A percentile compares a stretch with the other conserved stretches of the same genome.
phyloP scores from a whole-genome alignment of 2,888 invertebrate species.

The Papilio gigon region DNA sequence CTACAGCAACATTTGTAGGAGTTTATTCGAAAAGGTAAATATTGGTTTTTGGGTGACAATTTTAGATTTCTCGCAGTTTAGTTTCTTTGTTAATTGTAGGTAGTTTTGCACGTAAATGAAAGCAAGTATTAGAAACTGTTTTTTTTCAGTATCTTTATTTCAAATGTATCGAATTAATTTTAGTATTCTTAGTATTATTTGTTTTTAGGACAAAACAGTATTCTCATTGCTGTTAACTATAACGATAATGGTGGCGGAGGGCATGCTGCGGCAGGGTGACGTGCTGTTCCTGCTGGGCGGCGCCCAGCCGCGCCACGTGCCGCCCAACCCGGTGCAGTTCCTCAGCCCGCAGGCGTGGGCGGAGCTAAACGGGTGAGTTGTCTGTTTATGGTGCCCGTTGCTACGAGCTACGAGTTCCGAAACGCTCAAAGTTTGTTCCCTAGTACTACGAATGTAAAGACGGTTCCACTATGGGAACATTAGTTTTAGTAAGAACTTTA shows the following conservation, averaged over 20 bases:
- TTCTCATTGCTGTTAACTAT: constrained; percentile 90
- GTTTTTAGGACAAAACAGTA: constrained; percentile 90
- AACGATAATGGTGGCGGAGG: constrained; percentile 85
- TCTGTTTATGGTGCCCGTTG: constrained; percentile 5
- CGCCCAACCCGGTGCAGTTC: constrained; percentile 68
- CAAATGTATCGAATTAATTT: no score
- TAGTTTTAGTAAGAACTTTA: no score
- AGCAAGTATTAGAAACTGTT: no score
- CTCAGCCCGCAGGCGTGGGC: constrained; percentile 72
- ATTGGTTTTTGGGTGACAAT: constrained; percentile 19
- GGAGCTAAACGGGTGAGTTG: constrained; percentile 70
- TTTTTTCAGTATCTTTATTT: no score
- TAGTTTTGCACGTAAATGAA: no score
- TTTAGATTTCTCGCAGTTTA: no score
- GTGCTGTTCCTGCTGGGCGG: constrained; percentile 95
- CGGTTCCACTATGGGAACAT: no score
- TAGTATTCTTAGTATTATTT: not conserved
- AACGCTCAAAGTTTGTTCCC: constrained; percentile 11
- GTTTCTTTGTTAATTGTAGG: no score
- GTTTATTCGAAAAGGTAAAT: constrained; percentile 96
- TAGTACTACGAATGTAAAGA: constrained; percentile 1
- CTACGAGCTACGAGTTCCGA: constrained; percentile 23
- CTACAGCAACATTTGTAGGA: constrained; percentile 95
- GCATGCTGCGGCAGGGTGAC: constrained; percentile 83
- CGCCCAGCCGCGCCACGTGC: constrained; percentile 76